Evolutionary conservation across 2,797 vertebrate genomes (phyloP).

Genomic region (Gymnoscopelus microlampas): DNA sequence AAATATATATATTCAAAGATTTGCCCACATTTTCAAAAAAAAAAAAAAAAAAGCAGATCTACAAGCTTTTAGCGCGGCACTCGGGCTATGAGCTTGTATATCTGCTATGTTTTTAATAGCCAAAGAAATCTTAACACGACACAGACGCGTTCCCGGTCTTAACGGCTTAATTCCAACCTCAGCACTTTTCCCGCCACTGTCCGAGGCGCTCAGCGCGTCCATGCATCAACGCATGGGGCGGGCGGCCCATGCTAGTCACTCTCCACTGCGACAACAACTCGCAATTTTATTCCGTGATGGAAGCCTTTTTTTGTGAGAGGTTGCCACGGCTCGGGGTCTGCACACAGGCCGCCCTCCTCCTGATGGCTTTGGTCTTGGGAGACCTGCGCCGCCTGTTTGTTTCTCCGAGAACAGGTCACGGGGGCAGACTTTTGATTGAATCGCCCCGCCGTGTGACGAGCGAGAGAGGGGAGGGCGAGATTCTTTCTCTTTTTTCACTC

Average conservation of each 20-base stretch:
- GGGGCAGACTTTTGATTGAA: slow-evolving; percentile 74
- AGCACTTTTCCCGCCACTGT: slow-evolving; percentile 77
- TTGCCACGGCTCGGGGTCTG: slow-evolving; percentile 45
- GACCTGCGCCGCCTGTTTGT: slow-evolving; percentile 70
- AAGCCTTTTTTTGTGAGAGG: slow-evolving; percentile 56
- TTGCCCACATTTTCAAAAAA: too few relatives aligned
- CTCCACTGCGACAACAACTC: slow-evolving; percentile 70
- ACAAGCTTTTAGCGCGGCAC: too few relatives aligned
- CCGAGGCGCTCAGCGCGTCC: slow-evolving; percentile 67
- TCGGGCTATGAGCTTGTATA: too few relatives aligned
- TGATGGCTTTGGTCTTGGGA: slow-evolving; percentile 70
- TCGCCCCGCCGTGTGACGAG: slow-evolving; percentile 66
- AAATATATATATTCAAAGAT: too few relatives aligned
- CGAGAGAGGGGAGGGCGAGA: slow-evolving; percentile 42
- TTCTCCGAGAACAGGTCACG: slow-evolving; percentile 66
- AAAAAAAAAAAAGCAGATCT: too few relatives aligned
- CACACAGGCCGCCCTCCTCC: slow-evolving; percentile 53
- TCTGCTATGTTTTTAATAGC: too few relatives aligned
- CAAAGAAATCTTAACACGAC: too few relatives aligned
- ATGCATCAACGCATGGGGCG: slow-evolving; percentile 61
- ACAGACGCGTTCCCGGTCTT: too few relatives aligned
- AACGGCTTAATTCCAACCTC: slow-evolving; percentile 71
- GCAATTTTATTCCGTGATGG: slow-evolving; percentile 63
- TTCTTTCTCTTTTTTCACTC: too few relatives aligned
- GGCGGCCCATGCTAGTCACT: slow-evolving; percentile 72